phyloP scores from a whole-genome alignment of 2,888 invertebrate genomes.

The Heteropelma amictum region DNA sequence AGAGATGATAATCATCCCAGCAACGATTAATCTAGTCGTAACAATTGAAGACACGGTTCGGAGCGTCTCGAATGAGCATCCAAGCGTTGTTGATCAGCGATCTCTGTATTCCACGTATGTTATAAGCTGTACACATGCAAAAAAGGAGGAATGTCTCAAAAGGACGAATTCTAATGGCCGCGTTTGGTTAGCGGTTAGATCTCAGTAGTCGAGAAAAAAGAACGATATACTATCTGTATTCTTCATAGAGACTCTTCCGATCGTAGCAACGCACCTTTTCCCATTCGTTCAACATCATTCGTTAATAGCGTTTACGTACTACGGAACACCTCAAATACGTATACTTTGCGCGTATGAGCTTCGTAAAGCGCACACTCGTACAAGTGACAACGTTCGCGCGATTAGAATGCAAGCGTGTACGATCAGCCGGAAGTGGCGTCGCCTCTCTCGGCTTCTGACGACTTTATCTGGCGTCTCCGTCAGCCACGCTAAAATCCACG shows the following conservation, averaged over 20 bases:
- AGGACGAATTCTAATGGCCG: not conserved
- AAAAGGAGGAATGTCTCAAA: not conserved
- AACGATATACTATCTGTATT: not conserved
- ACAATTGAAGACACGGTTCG: slow-evolving; percentile 61
- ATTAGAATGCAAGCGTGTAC: slow-evolving; percentile 71
- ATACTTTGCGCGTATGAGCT: slow-evolving; percentile 5
- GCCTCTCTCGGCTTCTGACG: slow-evolving; percentile 55
- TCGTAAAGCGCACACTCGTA: slow-evolving; percentile 29
- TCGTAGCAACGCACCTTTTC: not conserved
- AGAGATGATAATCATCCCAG: slow-evolving; percentile 66
- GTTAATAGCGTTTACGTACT: slow-evolving; percentile 14
- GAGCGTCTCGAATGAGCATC: slow-evolving; percentile 42
- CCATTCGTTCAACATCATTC: slow-evolving; percentile 15
- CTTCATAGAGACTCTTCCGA: not conserved
- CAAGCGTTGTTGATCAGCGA: slow-evolving; percentile 37
- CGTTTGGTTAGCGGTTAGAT: too few species aligned
- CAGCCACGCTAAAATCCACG: slow-evolving; percentile 41
- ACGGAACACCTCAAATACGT: slow-evolving; percentile 9
- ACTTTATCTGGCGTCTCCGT: slow-evolving; percentile 45
- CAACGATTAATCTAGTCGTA: slow-evolving; percentile 65
- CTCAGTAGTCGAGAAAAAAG: not conserved
- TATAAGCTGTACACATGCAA: not conserved
- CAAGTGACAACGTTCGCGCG: slow-evolving; percentile 29
- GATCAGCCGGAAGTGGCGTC: slow-evolving; percentile 71
- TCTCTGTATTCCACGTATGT: slow-evolving; percentile 29